phyloP scores from a whole-genome alignment of 1,140 invertebrate species.

The Trichoplusia ni region DNA sequence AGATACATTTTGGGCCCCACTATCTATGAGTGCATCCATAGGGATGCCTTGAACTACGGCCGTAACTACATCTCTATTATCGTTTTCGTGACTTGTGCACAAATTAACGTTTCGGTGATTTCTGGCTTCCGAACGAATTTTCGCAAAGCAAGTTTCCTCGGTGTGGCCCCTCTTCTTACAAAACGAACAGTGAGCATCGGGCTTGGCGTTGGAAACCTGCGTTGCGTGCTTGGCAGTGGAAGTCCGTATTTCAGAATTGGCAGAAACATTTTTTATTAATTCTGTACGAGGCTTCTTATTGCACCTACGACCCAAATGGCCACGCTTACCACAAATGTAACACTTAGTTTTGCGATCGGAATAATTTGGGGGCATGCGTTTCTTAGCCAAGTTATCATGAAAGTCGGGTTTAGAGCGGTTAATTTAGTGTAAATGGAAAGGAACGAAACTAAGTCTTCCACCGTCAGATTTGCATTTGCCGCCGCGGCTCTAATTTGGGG shows the following conservation, averaged over 20 bases:
- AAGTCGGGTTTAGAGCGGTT: background rate
- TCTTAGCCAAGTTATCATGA: background rate
- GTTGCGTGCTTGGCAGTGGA: background rate
- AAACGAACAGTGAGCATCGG: background rate
- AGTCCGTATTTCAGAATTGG: background rate
- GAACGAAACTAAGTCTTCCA: no score
- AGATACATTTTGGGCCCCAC: background rate
- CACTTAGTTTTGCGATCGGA: background rate
- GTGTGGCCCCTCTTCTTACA: background rate
- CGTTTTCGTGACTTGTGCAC: background rate
- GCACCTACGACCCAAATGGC: background rate
- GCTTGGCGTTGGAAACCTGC: background rate
- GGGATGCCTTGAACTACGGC: slow-evolving; percentile 10
- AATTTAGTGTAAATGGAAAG: no score
- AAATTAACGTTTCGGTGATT: background rate
- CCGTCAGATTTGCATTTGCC: no score
- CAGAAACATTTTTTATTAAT: background rate
- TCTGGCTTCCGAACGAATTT: background rate
- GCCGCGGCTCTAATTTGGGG: no score
- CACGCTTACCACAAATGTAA: background rate
- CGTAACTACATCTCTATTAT: background rate
- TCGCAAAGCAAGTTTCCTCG: background rate
- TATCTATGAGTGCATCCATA: slow-evolving; percentile 1
- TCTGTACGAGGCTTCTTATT: background rate
- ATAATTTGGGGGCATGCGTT: background rate